phyloP scores from a whole-genome alignment of 2,888 invertebrate species.

The Zhengitettix transpicula region DNA sequence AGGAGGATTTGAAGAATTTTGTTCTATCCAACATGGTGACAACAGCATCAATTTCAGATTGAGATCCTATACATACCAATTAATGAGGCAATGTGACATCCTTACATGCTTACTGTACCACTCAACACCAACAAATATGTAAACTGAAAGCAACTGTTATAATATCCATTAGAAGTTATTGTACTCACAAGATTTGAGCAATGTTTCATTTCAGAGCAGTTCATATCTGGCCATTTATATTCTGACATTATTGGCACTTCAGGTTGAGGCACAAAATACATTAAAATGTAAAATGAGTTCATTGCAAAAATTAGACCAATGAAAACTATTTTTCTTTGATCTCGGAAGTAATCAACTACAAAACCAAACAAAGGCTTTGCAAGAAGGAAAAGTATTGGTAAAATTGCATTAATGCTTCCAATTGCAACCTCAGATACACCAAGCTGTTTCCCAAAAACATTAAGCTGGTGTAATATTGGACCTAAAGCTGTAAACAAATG shows the following conservation, averaged over 20 bases:
- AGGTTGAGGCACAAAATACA: conserved; percentile 45
- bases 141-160: no score
- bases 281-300: conserved; percentile 47
- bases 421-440: conserved; percentile 59
- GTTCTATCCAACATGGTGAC: no score
- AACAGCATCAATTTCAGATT: no score
- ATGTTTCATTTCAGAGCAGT: background rate
- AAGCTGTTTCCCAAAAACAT: conserved; percentile 60
- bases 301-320: conserved; percentile 45
- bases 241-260: background rate
- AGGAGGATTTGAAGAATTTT: no score
- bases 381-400: conserved; percentile 59
- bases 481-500: conserved; percentile 51
- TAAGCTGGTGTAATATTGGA: conserved; percentile 60
- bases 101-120: no score
- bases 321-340: conserved; percentile 52
- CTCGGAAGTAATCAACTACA: conserved; percentile 37
- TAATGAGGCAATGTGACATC: no score
- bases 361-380: conserved; percentile 64
- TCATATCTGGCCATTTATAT: background rate
- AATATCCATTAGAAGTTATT: no score
- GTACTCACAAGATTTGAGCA: no score
- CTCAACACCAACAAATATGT: no score
- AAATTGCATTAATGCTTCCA: conserved; percentile 56
- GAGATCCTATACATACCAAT: no score